phyloP scores from a whole-genome alignment of 2,888 invertebrate species.

The Hydrotaea cyrtoneurina region DNA sequence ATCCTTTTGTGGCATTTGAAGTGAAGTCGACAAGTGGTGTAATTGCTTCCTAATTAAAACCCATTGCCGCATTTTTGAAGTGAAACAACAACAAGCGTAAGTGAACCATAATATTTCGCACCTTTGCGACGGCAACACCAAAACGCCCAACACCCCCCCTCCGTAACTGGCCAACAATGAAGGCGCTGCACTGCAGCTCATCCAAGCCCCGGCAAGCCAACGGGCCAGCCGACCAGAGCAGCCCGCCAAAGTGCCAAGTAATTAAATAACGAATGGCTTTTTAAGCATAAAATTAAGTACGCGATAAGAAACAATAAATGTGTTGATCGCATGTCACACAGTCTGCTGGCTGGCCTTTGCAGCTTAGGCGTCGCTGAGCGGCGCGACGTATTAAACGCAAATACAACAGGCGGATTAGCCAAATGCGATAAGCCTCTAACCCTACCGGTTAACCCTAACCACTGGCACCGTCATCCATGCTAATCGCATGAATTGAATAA shows the following conservation, averaged over 20 bases:
- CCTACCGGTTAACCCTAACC: constrained; percentile 1
- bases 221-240: neutral
- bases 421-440: constrained; percentile 70
- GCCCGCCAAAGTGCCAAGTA: constrained; percentile 64
- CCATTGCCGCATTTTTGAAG: constrained; percentile 41
- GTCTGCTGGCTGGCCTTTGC: no score
- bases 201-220: neutral
- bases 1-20: constrained; percentile 34
- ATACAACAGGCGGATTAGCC: constrained; percentile 71
- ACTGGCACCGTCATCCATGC: neutral
- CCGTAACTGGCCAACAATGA: neutral
- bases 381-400: constrained; percentile 30
- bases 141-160: constrained; percentile 3
- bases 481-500: neutral
- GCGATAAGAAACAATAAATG: constrained; percentile 67
- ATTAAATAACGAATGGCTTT: constrained; percentile 68
- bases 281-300: constrained; percentile 68
- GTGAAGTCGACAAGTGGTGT: constrained; percentile 58
- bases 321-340: constrained; percentile 64
- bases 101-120: constrained; percentile 67
- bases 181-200: neutral
- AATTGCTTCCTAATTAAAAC: constrained; percentile 68
- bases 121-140: constrained; percentile 61
- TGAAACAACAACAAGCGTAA: constrained; percentile 50
- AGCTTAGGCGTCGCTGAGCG: neutral